These are phyloP conservation scores for Drosophila pallidifrons DNA, from an alignment of 1,140 invertebrate genomes.

Conservation along the genomic window DNA sequence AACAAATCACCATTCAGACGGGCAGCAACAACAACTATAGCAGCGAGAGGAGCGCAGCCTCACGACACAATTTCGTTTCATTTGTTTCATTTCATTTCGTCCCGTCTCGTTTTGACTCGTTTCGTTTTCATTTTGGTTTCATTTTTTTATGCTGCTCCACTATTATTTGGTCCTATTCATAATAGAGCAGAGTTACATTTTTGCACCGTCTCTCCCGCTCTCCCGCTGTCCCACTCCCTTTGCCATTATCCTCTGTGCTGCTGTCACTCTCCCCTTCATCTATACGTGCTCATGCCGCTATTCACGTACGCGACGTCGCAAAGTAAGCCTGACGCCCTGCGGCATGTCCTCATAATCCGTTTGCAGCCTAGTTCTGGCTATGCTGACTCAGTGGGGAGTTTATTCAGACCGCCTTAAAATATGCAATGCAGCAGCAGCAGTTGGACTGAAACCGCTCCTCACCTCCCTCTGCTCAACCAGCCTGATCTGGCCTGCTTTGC, in stretches of 20 bases:
- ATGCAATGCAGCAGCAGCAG: constrained; percentile 52
- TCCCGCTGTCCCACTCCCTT: not conserved
- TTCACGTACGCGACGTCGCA: constrained; percentile 78
- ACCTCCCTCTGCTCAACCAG: not conserved
- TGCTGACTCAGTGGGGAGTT: constrained; percentile 73
- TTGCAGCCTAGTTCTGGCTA: constrained; percentile 75
- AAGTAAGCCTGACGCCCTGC: constrained; percentile 79
- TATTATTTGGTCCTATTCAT: constrained; percentile 67
- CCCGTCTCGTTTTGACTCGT: constrained; percentile 9
- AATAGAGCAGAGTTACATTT: constrained; percentile 76
- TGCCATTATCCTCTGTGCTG: not conserved
- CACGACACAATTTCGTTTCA: constrained; percentile 69
- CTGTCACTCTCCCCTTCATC: not conserved
- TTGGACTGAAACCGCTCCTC: not conserved
- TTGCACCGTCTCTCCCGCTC: constrained; percentile 25
- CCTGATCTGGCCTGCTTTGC: no score
- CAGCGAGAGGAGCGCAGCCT: not conserved
- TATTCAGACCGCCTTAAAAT: constrained; percentile 38
- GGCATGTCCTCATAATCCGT: constrained; percentile 82
- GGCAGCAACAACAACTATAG: constrained; percentile 40
- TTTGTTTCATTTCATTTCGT: constrained; percentile 42
- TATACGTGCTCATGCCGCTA: constrained; percentile 70
- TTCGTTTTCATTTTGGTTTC: constrained; percentile 13
- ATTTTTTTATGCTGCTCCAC: constrained; percentile 40
- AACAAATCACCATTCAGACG: constrained; percentile 70